These are phyloP conservation scores for Pterois miles DNA, from an alignment of 2,797 vertebrate species.

Conservation along the genomic window DNA sequence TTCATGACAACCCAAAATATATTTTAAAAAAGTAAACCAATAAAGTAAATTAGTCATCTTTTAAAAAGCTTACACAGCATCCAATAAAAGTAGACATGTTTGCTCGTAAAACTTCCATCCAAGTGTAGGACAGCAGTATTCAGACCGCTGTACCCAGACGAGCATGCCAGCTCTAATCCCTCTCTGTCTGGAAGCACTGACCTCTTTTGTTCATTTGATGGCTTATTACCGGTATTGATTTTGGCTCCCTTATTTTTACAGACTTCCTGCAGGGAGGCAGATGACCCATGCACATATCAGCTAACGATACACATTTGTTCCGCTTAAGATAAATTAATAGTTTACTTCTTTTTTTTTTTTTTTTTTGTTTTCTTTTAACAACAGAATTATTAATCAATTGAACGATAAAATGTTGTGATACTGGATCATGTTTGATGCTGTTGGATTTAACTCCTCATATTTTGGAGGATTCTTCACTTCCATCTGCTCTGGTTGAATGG, in stretches of 20 bases:
- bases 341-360: not conserved
- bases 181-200: slow-evolving; percentile 72
- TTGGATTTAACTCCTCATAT: not conserved
- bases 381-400: not conserved
- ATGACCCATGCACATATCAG: slow-evolving; percentile 68
- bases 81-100: slow-evolving; percentile 21
- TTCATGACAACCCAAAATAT: not conserved
- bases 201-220: slow-evolving; percentile 74
- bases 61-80: not conserved
- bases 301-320: slow-evolving; percentile 1
- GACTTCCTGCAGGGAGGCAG: slow-evolving; percentile 66
- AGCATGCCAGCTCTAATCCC: slow-evolving; percentile 56
- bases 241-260: slow-evolving; percentile 64
- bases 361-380: not conserved
- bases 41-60: not conserved
- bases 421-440: not conserved
- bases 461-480: slow-evolving; percentile 16
- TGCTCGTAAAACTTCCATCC: slow-evolving; percentile 13
- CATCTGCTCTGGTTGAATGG: not conserved
- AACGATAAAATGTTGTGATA: slow-evolving; percentile 8
- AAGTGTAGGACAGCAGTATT: not conserved
- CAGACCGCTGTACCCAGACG: slow-evolving; percentile 40
- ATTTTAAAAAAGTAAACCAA: not conserved
- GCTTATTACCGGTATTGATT: slow-evolving; percentile 80
- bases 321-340: not conserved